Evolutionary conservation across 2,113 vertebrate species (phyloP), one percentile per base, ranked within the genome.

Genomic region (Rhinoptilus africanus): DNA sequence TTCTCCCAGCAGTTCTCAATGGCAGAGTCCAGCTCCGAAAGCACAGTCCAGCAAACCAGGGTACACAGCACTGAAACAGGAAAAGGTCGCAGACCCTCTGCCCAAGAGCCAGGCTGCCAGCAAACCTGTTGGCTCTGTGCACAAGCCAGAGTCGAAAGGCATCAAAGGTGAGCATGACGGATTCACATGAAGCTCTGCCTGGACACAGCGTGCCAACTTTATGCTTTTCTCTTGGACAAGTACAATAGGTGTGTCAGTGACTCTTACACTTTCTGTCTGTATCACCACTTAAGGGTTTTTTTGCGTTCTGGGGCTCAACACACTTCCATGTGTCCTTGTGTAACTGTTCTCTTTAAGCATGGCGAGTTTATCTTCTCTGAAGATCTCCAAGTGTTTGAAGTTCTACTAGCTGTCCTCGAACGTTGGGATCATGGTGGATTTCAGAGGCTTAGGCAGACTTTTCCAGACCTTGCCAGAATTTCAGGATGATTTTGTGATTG

Each of bases 161-260:
- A 14, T 23, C 13, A 96, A 96, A 94, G 97, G 98, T 98, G 68
- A 97, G 97, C 30, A 34, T 41, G 60, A 45, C 7, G 18, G 66
- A 8, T 62, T 47, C 35, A 18, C 62, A 14, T 30, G 43, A 45
- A 79, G 77, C 43, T 88, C 77, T 96, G 43, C 41, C 45, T 75
- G 82, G 54, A 48, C 27, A 21, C 80, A 73, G n/a, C 10, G 2
- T 45, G 54, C 23, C 64, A 39, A 0, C 34, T 92, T 50, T 3
- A 4, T 34, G 12, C 26, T 47, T 64, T 90, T 48, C 19, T 63
- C n/a, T 62, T 84, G 72, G 50, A 60, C 59, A 24, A 26, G 16
- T 16, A 12, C 37, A 87, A 21, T 22, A n/a, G 9, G 51, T 17
- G 17, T 64, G 35, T 80, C 72, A 47, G 8, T 77, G 32, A 14